phyloP scores from a whole-genome alignment of 2,797 vertebrate species.

The Naso thynnoides region DNA sequence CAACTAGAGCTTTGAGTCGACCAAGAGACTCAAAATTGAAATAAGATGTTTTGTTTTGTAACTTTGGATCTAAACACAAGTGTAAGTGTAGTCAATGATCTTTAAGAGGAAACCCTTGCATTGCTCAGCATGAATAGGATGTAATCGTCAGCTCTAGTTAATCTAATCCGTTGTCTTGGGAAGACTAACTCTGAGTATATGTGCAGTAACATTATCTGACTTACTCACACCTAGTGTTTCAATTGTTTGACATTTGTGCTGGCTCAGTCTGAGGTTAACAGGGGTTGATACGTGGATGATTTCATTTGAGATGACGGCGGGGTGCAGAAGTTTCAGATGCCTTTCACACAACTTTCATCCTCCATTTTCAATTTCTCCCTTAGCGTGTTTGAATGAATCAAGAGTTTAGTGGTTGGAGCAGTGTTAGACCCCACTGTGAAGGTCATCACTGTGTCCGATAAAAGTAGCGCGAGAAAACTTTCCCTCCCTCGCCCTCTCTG shows the following conservation, averaged over 20 bases:
- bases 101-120: neutral
- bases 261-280: conserved; percentile 10
- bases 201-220: neutral
- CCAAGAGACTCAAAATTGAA: too few relatives aligned
- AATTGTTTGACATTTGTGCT: conserved; percentile 29
- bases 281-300: neutral
- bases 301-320: neutral
- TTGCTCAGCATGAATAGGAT: neutral
- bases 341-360: conserved; percentile 62
- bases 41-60: too few relatives aligned
- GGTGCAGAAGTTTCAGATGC: conserved; percentile 54
- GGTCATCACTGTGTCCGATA: conserved; percentile 72
- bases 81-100: neutral
- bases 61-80: too few relatives aligned
- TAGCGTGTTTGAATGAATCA: conserved; percentile 50
- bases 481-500: conserved; percentile 48
- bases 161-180: neutral
- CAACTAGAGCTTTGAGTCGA: too few relatives aligned
- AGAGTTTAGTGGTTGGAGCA: conserved; percentile 48
- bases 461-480: conserved; percentile 66
- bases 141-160: neutral
- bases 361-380: conserved; percentile 55
- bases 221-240: neutral
- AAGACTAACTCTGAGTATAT: neutral
- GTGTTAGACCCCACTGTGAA: conserved; percentile 61